phyloP scores from a whole-genome alignment of 2,113 vertebrate genomes.

The Chloropsis hardwickii region DNA sequence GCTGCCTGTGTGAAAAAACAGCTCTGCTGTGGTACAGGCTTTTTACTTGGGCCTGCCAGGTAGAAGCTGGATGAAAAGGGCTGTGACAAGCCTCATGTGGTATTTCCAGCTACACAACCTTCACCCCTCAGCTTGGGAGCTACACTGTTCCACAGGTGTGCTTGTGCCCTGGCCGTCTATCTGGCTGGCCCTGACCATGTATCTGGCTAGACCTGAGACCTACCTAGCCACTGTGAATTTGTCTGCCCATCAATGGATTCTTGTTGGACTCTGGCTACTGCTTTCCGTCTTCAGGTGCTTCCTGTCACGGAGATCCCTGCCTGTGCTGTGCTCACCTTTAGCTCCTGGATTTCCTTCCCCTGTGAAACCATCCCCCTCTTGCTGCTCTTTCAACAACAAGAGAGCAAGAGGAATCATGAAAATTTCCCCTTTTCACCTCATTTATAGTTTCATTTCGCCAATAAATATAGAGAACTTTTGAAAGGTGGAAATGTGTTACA shows the following conservation, averaged over 20 bases:
- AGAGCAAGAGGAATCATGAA: background rate
- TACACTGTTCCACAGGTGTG: background rate
- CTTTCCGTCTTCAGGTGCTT: background rate
- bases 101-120: background rate
- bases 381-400: background rate
- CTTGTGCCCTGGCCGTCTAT: background rate
- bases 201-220: background rate
- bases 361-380: background rate
- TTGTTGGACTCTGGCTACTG: background rate
- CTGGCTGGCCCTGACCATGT: background rate
- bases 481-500: background rate
- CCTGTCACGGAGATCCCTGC: background rate
- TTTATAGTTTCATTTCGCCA: fast-evolving
- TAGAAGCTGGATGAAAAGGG: background rate
- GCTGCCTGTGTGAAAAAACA: background rate
- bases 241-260: background rate
- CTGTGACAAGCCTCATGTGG: background rate
- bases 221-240: background rate
- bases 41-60: background rate
- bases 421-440: background rate
- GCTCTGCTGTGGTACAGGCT: background rate
- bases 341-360: background rate
- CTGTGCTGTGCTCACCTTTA: background rate
- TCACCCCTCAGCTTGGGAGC: background rate
- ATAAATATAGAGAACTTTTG: background rate